phyloP scores from a whole-genome alignment of 2,113 vertebrate species.

The Engystomops pustulosus region DNA sequence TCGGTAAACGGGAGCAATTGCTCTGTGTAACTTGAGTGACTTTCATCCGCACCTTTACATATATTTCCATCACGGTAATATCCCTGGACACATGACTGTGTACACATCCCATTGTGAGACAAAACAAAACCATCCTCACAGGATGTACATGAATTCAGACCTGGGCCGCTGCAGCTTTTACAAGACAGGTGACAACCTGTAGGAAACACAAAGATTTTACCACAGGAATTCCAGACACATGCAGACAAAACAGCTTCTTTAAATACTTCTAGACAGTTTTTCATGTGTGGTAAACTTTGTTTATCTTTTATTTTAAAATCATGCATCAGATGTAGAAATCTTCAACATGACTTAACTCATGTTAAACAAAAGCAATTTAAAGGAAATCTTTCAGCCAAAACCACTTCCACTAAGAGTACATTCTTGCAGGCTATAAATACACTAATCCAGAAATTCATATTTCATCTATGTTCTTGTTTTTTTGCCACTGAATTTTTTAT shows the following conservation, averaged over 20 bases:
- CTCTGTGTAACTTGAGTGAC: not conserved
- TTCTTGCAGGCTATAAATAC: too few species aligned
- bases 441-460: too few species aligned
- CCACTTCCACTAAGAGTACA: too few species aligned
- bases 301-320: too few species aligned
- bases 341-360: too few species aligned
- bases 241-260: conserved; percentile 11
- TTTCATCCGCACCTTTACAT: conserved; percentile 80
- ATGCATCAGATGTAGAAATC: too few species aligned
- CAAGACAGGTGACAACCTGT: conserved; percentile 89
- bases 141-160: conserved; percentile 81
- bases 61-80: conserved; percentile 76
- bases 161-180: conserved; percentile 75
- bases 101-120: conserved; percentile 77
- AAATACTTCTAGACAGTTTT: not conserved
- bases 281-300: not conserved
- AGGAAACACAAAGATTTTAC: conserved; percentile 48
- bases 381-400: too few species aligned
- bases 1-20: not conserved
- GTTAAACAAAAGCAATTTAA: too few species aligned
- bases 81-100: conserved; percentile 75
- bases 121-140: conserved; percentile 75
- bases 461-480: too few species aligned
- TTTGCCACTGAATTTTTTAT: too few species aligned
- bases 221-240: not conserved